phyloP scores from a whole-genome alignment of 1,140 invertebrate genomes.

The Polypedilum pembai region DNA sequence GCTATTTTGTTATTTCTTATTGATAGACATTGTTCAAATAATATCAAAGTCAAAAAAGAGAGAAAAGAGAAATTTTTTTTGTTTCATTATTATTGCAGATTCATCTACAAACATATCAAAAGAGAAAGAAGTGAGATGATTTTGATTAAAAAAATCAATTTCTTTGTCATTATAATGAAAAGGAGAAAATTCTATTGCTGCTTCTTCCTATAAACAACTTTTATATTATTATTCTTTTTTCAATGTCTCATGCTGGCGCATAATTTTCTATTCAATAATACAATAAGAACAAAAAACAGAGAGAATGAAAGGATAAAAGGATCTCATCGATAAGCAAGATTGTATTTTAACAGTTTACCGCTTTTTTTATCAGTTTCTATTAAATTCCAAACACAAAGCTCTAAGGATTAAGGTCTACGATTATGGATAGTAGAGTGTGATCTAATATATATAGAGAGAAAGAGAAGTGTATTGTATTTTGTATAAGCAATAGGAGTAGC shows the following conservation, averaged over 20 bases:
- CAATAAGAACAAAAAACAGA: not conserved
- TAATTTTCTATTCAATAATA: conserved; percentile 14
- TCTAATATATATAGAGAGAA: not conserved
- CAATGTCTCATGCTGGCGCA: not conserved
- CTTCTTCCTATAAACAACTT: no score
- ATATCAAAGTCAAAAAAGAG: no score
- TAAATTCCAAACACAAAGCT: conserved; percentile 3
- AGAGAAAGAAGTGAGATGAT: no score
- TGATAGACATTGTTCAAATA: no score
- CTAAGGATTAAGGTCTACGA: not conserved
- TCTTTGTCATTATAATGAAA: no score
- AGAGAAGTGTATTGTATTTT: not conserved
- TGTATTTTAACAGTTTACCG: conserved; percentile 18
- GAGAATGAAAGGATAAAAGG: conserved; percentile 12
- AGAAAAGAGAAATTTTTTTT: no score
- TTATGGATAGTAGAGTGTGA: not conserved
- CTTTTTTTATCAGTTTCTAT: conserved; percentile 19
- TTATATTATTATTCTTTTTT: not conserved
- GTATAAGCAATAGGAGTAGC: not conserved
- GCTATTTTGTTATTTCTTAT: no score
- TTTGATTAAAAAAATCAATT: no score
- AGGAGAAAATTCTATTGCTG: no score
- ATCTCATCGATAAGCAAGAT: conserved; percentile 17
- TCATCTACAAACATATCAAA: no score
- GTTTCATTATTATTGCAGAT: no score